Conservation (phyloP, 2,797 vertebrate species). For the Semotilus atromaculatus region DNA sequence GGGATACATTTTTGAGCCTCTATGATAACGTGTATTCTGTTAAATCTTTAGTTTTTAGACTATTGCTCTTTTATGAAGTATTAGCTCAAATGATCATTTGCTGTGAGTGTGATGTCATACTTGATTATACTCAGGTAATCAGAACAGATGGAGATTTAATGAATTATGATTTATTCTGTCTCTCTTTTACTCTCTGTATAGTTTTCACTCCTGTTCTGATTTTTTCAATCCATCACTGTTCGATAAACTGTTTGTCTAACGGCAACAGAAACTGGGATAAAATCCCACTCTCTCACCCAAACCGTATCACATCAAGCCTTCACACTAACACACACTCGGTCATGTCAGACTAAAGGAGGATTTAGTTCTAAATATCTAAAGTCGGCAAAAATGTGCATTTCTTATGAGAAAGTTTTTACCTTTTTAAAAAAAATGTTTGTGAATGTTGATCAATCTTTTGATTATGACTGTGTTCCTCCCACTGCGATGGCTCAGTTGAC, state of each 20-base stretch:
- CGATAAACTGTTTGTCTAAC: constrained; percentile 34
- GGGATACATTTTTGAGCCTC: neutral
- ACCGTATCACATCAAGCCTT: neutral
- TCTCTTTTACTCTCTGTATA: neutral
- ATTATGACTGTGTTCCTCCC: constrained; percentile 5
- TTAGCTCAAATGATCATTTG: neutral
- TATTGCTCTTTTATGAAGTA: neutral
- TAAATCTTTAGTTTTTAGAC: constrained; percentile 3
- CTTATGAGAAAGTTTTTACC: neutral
- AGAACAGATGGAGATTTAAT: neutral
- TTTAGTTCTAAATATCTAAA: neutral
- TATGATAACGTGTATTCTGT: neutral
- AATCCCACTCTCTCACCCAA: constrained; percentile 18
- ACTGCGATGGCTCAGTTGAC: constrained; percentile 3
- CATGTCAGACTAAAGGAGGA: constrained; percentile 2
- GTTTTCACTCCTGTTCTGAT: constrained; percentile 56
- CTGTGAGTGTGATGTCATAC: neutral
- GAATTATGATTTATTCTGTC: neutral
- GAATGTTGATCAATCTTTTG: constrained; percentile 17
- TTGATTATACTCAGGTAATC: neutral
- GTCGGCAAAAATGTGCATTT: neutral
- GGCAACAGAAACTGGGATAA: constrained; percentile 44
- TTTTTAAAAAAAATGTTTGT: neutral
- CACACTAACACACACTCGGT: constrained; percentile 17
- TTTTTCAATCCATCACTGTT: constrained; percentile 48